Evolutionary conservation across 2,888 invertebrate species (phyloP).

Genomic region (Meteorus cinctellus): DNA sequence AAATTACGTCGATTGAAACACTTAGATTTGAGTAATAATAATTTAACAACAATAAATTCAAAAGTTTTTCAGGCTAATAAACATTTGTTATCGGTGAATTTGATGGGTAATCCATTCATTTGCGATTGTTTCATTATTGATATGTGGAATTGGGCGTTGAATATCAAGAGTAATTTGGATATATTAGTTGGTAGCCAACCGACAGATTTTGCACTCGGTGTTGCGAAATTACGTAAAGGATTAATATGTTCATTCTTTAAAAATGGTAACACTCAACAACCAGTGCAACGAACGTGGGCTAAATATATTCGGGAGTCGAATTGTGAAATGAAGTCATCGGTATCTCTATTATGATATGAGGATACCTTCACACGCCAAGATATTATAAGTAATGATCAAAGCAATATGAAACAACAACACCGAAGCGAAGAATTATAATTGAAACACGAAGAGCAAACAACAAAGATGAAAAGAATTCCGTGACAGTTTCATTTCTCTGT

Average conservation of each 20-base stretch:
- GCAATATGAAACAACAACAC: not conserved
- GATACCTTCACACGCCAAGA: slow-evolving; percentile 50
- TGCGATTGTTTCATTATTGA: slow-evolving; percentile 82
- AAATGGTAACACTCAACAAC: not conserved
- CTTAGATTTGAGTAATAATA: slow-evolving; percentile 80
- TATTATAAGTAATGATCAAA: slow-evolving; percentile 7
- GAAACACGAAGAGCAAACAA: not conserved
- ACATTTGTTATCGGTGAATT: slow-evolving; percentile 77
- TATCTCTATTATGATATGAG: slow-evolving; percentile 62
- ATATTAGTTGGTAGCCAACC: slow-evolving; percentile 81
- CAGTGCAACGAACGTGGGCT: slow-evolving; percentile 78
- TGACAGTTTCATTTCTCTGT: too few species aligned
- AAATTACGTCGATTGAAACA: slow-evolving; percentile 77
- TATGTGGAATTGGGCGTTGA: slow-evolving; percentile 84
- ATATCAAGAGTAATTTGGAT: slow-evolving; percentile 79
- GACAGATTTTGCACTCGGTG: slow-evolving; percentile 79
- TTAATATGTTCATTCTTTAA: slow-evolving; percentile 75
- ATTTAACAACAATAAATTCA: slow-evolving; percentile 77
- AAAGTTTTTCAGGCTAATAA: slow-evolving; percentile 77
- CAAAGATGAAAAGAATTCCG: too few species aligned
- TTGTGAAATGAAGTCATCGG: slow-evolving; percentile 72
- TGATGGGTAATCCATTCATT: slow-evolving; percentile 81
- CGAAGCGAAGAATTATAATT: not conserved
- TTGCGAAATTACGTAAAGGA: slow-evolving; percentile 79
- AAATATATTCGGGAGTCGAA: slow-evolving; percentile 82